A percentile compares a stretch with the other conserved stretches of the same genome.
phyloP scores from a whole-genome alignment of 2,113 vertebrate species.

The Cyprinodon brontotheroides region DNA sequence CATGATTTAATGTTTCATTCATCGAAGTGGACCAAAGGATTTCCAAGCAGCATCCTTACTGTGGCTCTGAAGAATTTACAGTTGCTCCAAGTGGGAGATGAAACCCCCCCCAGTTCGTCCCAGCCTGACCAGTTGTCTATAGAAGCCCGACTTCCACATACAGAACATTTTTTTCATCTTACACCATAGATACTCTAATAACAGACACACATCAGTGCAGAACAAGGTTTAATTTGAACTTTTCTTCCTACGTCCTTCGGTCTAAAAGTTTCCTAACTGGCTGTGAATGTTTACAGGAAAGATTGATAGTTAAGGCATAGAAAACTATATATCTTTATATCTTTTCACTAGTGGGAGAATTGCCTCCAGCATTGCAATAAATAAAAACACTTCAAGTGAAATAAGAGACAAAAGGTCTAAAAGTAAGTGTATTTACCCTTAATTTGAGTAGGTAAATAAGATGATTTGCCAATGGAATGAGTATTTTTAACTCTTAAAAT shows the following conservation, averaged over 20 bases:
- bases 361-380: not conserved
- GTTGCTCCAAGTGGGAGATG: not conserved
- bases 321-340: too few relatives aligned
- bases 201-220: not conserved
- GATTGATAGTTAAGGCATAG: too few relatives aligned
- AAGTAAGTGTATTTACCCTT: too few relatives aligned
- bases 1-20: not conserved
- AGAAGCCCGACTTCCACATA: not conserved
- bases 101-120: not conserved
- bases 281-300: not conserved
- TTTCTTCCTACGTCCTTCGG: not conserved
- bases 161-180: not conserved
- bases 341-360: not conserved
- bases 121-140: not conserved
- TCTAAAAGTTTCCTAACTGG: not conserved
- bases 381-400: not conserved
- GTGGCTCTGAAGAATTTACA: not conserved
- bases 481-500: too few relatives aligned
- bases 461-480: too few relatives aligned
- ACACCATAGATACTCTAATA: not conserved
- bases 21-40: not conserved
- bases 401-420: not conserved
- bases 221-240: not conserved
- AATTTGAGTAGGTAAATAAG: too few relatives aligned
- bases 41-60: not conserved